Base-by-base conservation (phyloP, 2,888 invertebrate species). In the Micropterix aruncella region DNA sequence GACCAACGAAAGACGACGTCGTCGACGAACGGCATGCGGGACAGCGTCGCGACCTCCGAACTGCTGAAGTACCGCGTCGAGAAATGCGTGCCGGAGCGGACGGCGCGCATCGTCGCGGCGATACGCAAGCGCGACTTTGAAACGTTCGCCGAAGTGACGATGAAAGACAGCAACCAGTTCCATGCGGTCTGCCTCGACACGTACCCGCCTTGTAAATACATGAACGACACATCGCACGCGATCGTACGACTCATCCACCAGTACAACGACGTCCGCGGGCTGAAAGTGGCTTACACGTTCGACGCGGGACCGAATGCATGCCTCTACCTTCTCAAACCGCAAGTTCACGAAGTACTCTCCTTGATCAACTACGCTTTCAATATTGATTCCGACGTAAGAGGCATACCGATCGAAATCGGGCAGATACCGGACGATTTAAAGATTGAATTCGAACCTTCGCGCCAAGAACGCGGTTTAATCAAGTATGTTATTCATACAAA, bases 221-320 rank as follows among this genome's bases (percentile, higher is more conserved):
- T 97, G 82, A 95, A 86, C 57, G 87, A 92, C 57, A 73, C 79
- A 1, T 96, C 97, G 1, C 81, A 84, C 59, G 68, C 75, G 17
- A 82, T 99, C 44, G 75, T 85, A 3, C 71, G 83, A 47, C 65
- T 94, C 46, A 75, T 96, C 42, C 92, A 96, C 63, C 66, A 70
- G 16, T 93, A 85, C 58, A 99, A 99, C 63, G 67, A 76, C 38
- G 61, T 70, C 18, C 71, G 67, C 55, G 78, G 79, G n/a, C 61
- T 66, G 15, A 83, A 79, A 65, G 84, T 91, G 4, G 93, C 94
- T 1, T 99, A 99, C 60, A 96, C 97, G 14, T 99, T 92, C 70
- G 99, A 99, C 75, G 99, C 99, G 44, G 99, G 99, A 3, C 89
- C 96, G 41, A 99, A 99, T 71, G 92, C 92, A 3, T 94, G 92